Conservation (phyloP, 2,797 vertebrate genomes). For the Xenops minutus region DNA sequence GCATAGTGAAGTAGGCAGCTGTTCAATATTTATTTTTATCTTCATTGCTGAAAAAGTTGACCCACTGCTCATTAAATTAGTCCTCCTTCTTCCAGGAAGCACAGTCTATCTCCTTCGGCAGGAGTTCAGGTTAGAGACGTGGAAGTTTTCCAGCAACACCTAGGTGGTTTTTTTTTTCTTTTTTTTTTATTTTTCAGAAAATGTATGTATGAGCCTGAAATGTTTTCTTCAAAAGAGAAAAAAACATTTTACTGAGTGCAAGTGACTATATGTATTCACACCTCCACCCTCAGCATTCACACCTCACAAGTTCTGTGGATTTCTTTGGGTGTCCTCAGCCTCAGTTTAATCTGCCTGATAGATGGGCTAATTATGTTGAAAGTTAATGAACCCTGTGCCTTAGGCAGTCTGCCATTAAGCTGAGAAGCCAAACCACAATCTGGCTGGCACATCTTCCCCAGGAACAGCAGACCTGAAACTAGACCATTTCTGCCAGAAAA, state of each 20-base stretch:
- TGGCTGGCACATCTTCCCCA: conserved; percentile 3
- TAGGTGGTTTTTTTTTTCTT: background rate
- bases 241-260: background rate
- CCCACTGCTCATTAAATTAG: conserved; percentile 32
- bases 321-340: background rate
- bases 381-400: background rate
- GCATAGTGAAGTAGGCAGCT: conserved; percentile 37
- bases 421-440: background rate
- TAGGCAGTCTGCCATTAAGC: conserved; percentile 8
- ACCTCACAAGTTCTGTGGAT: background rate
- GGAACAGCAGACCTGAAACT: background rate
- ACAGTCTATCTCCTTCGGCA: background rate
- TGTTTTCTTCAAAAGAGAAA: background rate
- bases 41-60: conserved; percentile 20
- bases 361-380: conserved; percentile 29
- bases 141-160: conserved; percentile 22
- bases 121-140: background rate
- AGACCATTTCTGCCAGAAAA: background rate
- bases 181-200: background rate
- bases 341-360: background rate
- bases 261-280: background rate
- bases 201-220: background rate
- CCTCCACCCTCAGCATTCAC: background rate
- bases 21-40: conserved; percentile 60
- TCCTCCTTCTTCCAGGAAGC: conserved; percentile 11